Base-by-base conservation (phyloP, 2,888 invertebrate species). In the Sinhomidia bicolor region DNA sequence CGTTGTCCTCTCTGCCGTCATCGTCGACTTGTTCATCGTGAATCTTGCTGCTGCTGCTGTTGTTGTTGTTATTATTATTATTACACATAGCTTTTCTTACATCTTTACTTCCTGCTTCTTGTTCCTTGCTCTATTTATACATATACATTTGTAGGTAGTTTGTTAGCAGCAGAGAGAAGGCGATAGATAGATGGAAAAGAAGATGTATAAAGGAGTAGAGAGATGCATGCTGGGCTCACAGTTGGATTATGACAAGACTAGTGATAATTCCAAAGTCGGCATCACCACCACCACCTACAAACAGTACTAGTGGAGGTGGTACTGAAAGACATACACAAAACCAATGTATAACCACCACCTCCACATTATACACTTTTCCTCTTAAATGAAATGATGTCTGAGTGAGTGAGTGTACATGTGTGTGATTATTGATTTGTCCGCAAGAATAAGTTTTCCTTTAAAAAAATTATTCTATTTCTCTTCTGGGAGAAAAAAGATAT, bases 181-280 rank as follows among this genome's bases (percentile, higher is more conserved):
- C 1, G 51, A 54, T 9, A 65, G 41, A 68, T 17, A 32, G 41
- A 32, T 10, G 6, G 68, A n/a, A n/a, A 41, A 36, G 7, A 36
- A 57, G 20, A 57, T 9, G 20, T 57, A 57, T 23, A 47, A 17
- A 29, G n/a, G 10, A 14, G 23, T 12, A 57, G 32, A 82, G 82
- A 74, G 78, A 84, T 71, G 26, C 88, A 62, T 80, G 84, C 88
- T 88, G 88, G 36, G 88, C 84, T 88, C 88, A 65, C 88, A 68
- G 84, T 84, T 84, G 84, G 88, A 84, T 88, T 82, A 82, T 89
- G 83, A 89, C 79, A 84, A 89, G 87, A 62, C 82, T 76, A 62
- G 87, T 88, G 87, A 88, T 88, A 88, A 88, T 88, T 82, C 78
- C 82, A 62, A 62, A 82, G 87, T 82, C 82, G 82, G 82, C 68